phyloP scores from a whole-genome alignment of 2,797 vertebrate genomes.

The Champsocephalus gunnari region DNA sequence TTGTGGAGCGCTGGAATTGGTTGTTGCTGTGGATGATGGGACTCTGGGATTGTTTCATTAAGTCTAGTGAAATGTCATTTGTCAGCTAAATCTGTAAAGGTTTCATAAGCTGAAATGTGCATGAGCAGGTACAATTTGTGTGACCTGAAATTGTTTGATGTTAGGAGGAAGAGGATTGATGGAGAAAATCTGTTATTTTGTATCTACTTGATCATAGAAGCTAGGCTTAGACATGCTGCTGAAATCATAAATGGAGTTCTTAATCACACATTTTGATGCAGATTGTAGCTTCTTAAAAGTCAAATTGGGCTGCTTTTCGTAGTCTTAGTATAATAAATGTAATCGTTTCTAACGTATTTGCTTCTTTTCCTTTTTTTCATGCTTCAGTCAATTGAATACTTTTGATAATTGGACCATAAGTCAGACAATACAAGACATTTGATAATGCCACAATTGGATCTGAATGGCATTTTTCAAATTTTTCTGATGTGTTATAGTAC shows the following conservation, averaged over 20 bases:
- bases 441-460: not conserved
- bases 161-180: constrained; percentile 8
- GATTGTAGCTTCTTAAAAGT: not conserved
- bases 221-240: not conserved
- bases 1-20: constrained; percentile 50
- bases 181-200: not conserved
- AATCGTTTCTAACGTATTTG: no score
- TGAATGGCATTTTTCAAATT: not conserved
- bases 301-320: not conserved
- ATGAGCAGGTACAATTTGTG: constrained; percentile 26
- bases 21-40: constrained; percentile 46
- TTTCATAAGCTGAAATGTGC: constrained; percentile 47
- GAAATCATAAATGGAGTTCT: no score
- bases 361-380: not conserved
- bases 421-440: not conserved
- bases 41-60: constrained; percentile 57
- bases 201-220: constrained; percentile 1
- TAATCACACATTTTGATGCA: no score
- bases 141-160: constrained; percentile 53
- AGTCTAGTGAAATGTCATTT: constrained; percentile 49
- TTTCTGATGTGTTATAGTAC: not conserved
- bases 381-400: not conserved
- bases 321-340: not conserved
- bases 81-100: constrained; percentile 54
- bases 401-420: not conserved